These are phyloP conservation scores for Zosterops borbonicus DNA, from an alignment of 2,113 vertebrate genomes.

Conservation along the genomic window DNA sequence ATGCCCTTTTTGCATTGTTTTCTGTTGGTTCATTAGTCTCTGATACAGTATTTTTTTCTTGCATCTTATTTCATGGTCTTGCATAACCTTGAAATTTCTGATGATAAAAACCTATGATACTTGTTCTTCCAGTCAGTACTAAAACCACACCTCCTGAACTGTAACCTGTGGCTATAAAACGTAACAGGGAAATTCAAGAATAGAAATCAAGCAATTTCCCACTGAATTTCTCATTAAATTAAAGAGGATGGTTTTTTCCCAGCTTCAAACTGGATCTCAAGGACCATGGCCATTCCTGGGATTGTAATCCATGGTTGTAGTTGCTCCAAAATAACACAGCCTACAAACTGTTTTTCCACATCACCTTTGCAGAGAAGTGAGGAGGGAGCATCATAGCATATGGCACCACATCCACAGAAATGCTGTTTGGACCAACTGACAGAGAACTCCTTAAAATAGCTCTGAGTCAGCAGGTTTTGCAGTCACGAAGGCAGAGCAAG, in stretches of 20 bases:
- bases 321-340: neutral
- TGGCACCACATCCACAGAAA: neutral
- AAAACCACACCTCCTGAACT: neutral
- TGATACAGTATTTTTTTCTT: neutral
- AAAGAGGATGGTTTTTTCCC: neutral
- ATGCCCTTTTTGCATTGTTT: neutral
- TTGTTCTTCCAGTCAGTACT: neutral
- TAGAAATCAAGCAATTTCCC: conserved; percentile 3
- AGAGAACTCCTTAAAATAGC: neutral
- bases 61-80: neutral
- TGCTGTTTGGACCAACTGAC: neutral
- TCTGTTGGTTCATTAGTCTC: neutral
- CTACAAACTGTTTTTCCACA: neutral
- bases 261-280: neutral
- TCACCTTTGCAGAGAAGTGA: neutral
- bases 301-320: neutral
- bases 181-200: neutral
- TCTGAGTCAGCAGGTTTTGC: neutral
- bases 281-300: neutral
- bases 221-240: neutral
- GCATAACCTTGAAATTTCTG: neutral
- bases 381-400: neutral
- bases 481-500: neutral
- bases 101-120: conserved; percentile 24
- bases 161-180: neutral